Evolutionary conservation across 2,113 vertebrate species (phyloP).

Genomic region (Etia nguti): DNA sequence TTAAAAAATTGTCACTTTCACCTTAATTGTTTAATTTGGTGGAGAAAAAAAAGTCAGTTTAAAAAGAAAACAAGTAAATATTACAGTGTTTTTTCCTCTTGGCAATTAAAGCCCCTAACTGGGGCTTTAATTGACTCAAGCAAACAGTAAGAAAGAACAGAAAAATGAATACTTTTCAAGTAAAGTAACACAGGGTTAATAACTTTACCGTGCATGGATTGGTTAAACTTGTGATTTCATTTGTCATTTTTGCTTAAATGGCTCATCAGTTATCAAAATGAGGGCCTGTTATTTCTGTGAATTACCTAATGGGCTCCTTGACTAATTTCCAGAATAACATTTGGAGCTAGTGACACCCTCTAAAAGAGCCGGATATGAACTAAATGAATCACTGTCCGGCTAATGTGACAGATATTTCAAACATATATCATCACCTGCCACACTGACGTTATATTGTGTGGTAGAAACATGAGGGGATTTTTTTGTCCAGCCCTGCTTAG

Average conservation of each 20-base stretch:
- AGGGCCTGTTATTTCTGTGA: background rate
- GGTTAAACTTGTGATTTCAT: background rate
- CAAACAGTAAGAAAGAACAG: background rate
- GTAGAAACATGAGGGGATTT: background rate
- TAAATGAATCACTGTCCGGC: background rate
- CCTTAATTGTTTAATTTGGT: background rate
- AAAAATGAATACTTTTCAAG: rapidly evolving
- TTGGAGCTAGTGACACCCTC: background rate
- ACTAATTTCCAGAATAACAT: background rate
- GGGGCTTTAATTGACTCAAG: background rate
- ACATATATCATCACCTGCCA: background rate
- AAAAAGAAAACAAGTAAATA: background rate
- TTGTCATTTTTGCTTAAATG: background rate
- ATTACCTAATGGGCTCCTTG: background rate
- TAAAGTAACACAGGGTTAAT: background rate
- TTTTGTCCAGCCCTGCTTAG: background rate
- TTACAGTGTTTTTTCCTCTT: background rate
- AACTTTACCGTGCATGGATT: background rate
- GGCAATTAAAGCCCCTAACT: background rate
- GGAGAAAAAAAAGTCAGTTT: background rate
- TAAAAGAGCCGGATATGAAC: background rate
- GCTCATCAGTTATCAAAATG: background rate
- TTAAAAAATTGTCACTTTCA: rapidly evolving
- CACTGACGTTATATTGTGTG: background rate
- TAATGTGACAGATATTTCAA: background rate